Percentiles rank a stretch among this genome's conserved stretches.
These are phyloP conservation scores for Sciurus niger DNA, from an alignment of 2,113 vertebrate genomes.

Conservation along the genomic window DNA sequence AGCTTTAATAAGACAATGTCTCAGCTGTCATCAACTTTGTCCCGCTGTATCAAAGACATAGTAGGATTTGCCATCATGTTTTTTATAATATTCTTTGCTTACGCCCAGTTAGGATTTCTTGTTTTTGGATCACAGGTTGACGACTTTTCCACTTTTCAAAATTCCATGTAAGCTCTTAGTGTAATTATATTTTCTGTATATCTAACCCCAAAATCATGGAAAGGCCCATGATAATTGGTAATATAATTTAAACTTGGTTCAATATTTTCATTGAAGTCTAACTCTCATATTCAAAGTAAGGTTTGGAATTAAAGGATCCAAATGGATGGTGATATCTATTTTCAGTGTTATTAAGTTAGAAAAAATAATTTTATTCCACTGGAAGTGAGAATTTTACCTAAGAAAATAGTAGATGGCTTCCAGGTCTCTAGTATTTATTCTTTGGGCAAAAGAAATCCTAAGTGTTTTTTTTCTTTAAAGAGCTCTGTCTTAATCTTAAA, in stretches of 20 bases:
- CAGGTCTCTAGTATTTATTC: neutral
- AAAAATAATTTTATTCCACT: slow-evolving; percentile 21
- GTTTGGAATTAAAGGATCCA: neutral
- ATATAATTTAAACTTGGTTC: slow-evolving; percentile 38
- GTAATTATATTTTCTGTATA: slow-evolving; percentile 58
- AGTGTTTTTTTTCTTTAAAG: slow-evolving; percentile 19
- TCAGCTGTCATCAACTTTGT: slow-evolving; percentile 87
- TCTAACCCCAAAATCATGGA: slow-evolving; percentile 28
- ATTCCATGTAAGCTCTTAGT: slow-evolving; percentile 87
- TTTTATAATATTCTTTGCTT: slow-evolving; percentile 90
- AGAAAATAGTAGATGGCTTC: neutral
- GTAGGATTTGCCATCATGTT: slow-evolving; percentile 89
- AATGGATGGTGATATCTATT: neutral
- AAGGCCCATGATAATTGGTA: slow-evolving; percentile 14
- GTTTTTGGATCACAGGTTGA: slow-evolving; percentile 88
- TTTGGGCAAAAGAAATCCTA: neutral
- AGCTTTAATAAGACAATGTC: slow-evolving; percentile 89
- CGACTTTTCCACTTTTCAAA: slow-evolving; percentile 88
- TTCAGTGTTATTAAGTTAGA: slow-evolving; percentile 26
- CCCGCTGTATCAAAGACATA: slow-evolving; percentile 88
- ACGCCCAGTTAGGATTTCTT: slow-evolving; percentile 88
- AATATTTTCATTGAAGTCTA: slow-evolving; percentile 49
- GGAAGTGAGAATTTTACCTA: slow-evolving; percentile 42
- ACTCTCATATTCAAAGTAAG: neutral
- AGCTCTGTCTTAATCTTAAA: neutral